Evolutionary conservation across 37 sponge, comb jelly and placozoan species (phyloP), one percentile per base, ranked within the genome.

Genomic region (Petrosia ficiformis): DNA sequence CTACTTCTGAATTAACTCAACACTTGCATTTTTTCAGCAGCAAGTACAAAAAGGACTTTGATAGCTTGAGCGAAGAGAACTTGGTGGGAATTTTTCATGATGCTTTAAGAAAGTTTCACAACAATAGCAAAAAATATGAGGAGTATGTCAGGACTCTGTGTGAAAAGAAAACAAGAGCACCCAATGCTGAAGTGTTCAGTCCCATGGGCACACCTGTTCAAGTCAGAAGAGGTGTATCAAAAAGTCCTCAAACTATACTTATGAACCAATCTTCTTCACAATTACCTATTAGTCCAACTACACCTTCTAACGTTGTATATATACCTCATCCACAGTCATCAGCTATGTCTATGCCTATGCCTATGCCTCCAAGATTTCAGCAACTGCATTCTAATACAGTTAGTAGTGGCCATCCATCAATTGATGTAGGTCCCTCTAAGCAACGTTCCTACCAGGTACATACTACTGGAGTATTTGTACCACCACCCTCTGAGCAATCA

Each of bases 61-160:
- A 28, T 31, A 77, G 41, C 29, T 30, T 16, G 24, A 76, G 48
- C 72, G 77, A 71, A 38, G 36, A 76, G 1, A 71, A 56, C 70
- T 68, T 87, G 19, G 56, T 87, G n/a, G 39, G 71, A 21, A 72
- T 76, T 3, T 87, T 87, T 76, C 77, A 87, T 63, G 81, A 80
- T 64, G 87, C 87, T 31, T 81, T 75, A 77, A 76, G 52, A 39
- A 75, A 81, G 57, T 80, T 87, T 57, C 74, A 85, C 57, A 79
- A 64, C 38, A 85, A 85, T 33, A 69, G 59, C 0, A 71, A 44
- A 35, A 64, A 71, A 48, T 84, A 84, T 52, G 59, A 82, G 36
- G 52, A 43, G 10, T 19, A 16, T 35, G 56, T 44, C 32, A 33
- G 35, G 6, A 59, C 70, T 3, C 24, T 48, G 31, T 4, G 52